phyloP scores from a whole-genome alignment of 2,888 invertebrate species.

The Empis livida region DNA sequence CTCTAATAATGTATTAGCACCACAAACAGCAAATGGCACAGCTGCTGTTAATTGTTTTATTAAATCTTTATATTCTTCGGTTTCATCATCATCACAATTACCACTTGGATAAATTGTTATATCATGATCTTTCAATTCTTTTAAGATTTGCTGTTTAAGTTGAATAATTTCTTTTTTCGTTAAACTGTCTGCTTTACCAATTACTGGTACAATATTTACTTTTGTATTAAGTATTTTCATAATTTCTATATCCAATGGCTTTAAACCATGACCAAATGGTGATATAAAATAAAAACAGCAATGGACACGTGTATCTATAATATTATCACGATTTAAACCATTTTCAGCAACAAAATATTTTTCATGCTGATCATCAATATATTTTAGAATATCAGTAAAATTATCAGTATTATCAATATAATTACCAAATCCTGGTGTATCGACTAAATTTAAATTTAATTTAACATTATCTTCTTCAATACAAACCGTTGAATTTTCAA shows the following conservation, averaged over 20 bases:
- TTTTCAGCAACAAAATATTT: slow-evolving; percentile 75
- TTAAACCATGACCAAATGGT: slow-evolving; percentile 88
- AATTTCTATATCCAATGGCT: slow-evolving; percentile 79
- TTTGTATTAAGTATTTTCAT: slow-evolving; percentile 88
- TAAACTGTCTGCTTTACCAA: slow-evolving; percentile 83
- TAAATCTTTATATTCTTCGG: slow-evolving; percentile 85
- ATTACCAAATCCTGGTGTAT: slow-evolving; percentile 86
- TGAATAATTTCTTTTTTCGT: slow-evolving; percentile 75
- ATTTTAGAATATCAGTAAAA: slow-evolving; percentile 75
- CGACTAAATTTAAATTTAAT: slow-evolving; percentile 73
- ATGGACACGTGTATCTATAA: slow-evolving; percentile 86
- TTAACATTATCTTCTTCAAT: slow-evolving; percentile 88
- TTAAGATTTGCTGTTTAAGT: slow-evolving; percentile 68
- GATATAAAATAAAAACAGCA: slow-evolving; percentile 92
- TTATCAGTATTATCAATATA: slow-evolving; percentile 82
- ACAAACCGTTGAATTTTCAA: slow-evolving; percentile 84
- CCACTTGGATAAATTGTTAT: slow-evolving; percentile 84
- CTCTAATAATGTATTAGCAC: slow-evolving; percentile 72
- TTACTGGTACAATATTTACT: slow-evolving; percentile 84
- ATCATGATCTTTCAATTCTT: slow-evolving; percentile 71
- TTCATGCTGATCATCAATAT: slow-evolving; percentile 90
- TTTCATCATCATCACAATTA: slow-evolving; percentile 80
- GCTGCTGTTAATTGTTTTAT: slow-evolving; percentile 74
- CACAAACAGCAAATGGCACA: slow-evolving; percentile 88
- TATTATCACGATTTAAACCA: slow-evolving; percentile 81